Evolutionary conservation across 2,113 vertebrate species (phyloP), one percentile per base, ranked within the genome.

Genomic region (Ploceus nigricollis): DNA sequence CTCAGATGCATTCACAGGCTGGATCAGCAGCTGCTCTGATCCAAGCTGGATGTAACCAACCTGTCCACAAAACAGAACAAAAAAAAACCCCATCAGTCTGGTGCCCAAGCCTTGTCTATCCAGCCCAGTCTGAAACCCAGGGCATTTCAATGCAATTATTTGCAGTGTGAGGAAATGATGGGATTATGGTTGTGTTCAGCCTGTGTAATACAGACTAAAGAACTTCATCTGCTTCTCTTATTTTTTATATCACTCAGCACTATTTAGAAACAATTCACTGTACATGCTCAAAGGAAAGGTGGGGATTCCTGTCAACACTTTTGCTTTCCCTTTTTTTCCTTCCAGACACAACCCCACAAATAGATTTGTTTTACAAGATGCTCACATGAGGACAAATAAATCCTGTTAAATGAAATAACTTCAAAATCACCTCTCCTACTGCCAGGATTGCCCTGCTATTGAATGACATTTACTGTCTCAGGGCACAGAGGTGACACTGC

Each of bases 11-110:
- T 97, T 98, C 93, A 99, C 94, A 1, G 99, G 99, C 77, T 99
- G 97, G 77, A 99, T 98, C 47, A 99, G 98, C 94, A 99, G 93
- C 68, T 97, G 98, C 68, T 99, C 99, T 69, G 98, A 97, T 71
- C 98, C 98, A 1, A 98, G 96, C 53, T 99, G 98, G 93, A 99
- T 98, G 57, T 99, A 97, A n/a, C 99, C 99, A 71, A 98, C 98
- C 99, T 99, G 98, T 50, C 71, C 82, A 94, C 54, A 95, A 71
- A 96, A 86, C 48, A 94, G 56, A 96, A 76, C 15, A 4, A 25
- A 80, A 53, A 64, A 64, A 56, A 5, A 22, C 0, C 6, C 15
- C 9, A 64, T 97, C 47, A 86, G 56, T 75, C 47, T 81, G 65
- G 42, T n/a, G 20, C 20, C 61, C 45, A 54, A 53, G 68, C 23